Evolutionary conservation across 2,888 invertebrate genomes (phyloP), one percentile per base, ranked within the genome.

Genomic region (Heteropelma amictum): DNA sequence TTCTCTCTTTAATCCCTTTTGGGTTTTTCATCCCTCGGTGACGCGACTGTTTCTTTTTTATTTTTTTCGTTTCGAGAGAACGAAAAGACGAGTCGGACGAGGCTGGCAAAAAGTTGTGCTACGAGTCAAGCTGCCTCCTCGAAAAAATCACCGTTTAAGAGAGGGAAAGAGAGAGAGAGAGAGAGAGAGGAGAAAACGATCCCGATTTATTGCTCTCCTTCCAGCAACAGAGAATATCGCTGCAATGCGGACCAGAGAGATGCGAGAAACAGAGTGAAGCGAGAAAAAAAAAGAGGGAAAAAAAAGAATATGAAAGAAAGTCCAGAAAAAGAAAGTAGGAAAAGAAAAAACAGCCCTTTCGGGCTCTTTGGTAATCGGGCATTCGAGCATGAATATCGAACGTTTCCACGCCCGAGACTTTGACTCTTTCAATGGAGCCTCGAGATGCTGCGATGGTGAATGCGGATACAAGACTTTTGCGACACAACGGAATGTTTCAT

Each of bases 381-480:
- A 64, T 53, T 74, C 64, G 64, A 65, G 74, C 69, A 70, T 70
- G 64, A 74, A 74, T 74, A 69, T 74, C 74, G 74, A 70, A 65
- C 60, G 58, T 47, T 69, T 60, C 60, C 30, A 58, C 56, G 47
- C 38, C 30, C 35, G 26, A 45, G 67, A 47, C 67, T 56, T 65
- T 54, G 35, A 67, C 45, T 67, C 33, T 56, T 51, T 64, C 58
- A n/a, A n/a, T 28, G 26, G 53, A 12, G n/a, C 5, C 35, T 33
- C 28, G 38, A 38, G 38, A 38, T 38, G 38, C 12, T 38, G 12
- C 12, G 14, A 38, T 4, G 3, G 12, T 12, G 38, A 8, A 1
- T 6, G 3, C 12, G 38, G 6, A 8, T 14, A 14, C 12, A 14
- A 38, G 12, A 5, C n/a, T n/a, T n/a, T n/a, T n/a, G n/a, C n/a